phyloP scores from a whole-genome alignment of 2,888 invertebrate genomes.

The Dryomyza anilis region DNA sequence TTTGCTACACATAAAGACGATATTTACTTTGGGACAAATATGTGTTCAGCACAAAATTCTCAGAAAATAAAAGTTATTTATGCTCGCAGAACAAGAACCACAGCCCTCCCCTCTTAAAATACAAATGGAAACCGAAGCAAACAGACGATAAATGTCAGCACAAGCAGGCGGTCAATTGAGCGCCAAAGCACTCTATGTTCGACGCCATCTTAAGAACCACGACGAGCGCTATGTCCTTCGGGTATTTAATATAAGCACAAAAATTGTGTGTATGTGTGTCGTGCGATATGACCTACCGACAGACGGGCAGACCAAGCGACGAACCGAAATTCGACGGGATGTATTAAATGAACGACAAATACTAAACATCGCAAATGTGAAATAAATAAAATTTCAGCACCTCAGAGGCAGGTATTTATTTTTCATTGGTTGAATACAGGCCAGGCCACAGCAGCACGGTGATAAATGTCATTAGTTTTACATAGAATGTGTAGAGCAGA shows the following conservation, averaged over 20 bases:
- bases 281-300: neutral
- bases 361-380: neutral
- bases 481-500: neutral
- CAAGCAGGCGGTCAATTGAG: neutral
- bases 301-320: neutral
- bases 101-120: too few species aligned
- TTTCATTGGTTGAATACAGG: constrained; percentile 5
- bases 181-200: neutral
- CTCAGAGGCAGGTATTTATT: neutral
- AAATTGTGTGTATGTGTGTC: neutral
- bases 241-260: too few species aligned
- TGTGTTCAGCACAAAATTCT: too few species aligned
- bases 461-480: neutral
- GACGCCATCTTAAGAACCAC: neutral
- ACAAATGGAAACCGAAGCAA: too few species aligned
- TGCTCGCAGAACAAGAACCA: too few species aligned
- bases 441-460: neutral
- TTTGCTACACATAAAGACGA: too few species aligned
- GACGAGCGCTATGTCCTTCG: neutral
- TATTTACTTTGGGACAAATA: too few species aligned
- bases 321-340: too few species aligned
- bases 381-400: constrained; percentile 2
- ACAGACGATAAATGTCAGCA: neutral
- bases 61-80: too few species aligned
- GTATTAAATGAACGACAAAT: neutral